Conservation (phyloP, 1,140 invertebrate species). For the Drosophila trapezifrons region DNA sequence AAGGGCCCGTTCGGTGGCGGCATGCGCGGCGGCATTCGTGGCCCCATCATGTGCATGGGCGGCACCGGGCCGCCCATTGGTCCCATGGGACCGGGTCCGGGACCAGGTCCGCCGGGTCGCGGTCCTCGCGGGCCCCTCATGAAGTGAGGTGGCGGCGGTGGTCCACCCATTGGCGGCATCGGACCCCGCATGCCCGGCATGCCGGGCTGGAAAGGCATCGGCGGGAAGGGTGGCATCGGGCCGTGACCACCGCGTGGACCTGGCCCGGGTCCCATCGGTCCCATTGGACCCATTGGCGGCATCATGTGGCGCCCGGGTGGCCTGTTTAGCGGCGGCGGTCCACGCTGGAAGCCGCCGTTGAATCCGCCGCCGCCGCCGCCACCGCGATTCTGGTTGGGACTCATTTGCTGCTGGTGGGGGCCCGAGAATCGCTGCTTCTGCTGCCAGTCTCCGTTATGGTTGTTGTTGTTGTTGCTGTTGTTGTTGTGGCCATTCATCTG, state of each 20-base stretch:
- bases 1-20: conserved; percentile 50
- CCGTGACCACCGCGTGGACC: conserved; percentile 47
- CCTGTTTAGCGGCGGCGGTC: conserved; percentile 39
- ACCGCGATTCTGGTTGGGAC: conserved; percentile 49
- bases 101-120: conserved; percentile 53
- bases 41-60: conserved; percentile 67
- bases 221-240: conserved; percentile 43
- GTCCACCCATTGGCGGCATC: conserved; percentile 58
- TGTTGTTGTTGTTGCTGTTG: neutral
- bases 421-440: conserved; percentile 44
- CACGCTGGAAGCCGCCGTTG: conserved; percentile 27
- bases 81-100: conserved; percentile 42
- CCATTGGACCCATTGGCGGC: conserved; percentile 40
- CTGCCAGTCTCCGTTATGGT: conserved; percentile 38
- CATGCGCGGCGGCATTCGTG: conserved; percentile 64
- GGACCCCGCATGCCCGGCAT: conserved; percentile 54
- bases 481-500: conserved; percentile 48
- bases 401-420: conserved; percentile 4
- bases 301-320: conserved; percentile 53
- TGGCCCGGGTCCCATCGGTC: conserved; percentile 45
- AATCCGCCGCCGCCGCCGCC: conserved; percentile 38
- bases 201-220: conserved; percentile 50
- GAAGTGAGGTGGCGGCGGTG: conserved; percentile 62
- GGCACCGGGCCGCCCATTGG: conserved; percentile 41
- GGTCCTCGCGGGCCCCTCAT: conserved; percentile 26